These are phyloP conservation scores for Torymus texanus DNA, from an alignment of 2,888 invertebrate genomes.

Conservation along the genomic window DNA sequence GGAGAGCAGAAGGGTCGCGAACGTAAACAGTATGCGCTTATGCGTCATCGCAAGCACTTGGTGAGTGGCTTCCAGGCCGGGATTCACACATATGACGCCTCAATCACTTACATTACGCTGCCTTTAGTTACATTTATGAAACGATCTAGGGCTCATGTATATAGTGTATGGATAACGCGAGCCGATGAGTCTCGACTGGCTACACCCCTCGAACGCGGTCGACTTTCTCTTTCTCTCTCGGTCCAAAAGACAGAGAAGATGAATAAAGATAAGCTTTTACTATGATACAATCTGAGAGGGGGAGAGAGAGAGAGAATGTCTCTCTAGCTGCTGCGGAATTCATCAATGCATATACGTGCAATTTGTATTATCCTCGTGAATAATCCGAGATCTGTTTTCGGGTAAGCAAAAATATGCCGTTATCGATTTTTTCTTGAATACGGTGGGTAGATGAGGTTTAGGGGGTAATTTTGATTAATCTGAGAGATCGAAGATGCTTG, in stretches of 20 bases:
- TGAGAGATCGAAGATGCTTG: background rate
- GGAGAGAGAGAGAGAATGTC: background rate
- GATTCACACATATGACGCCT: slow-evolving; percentile 71
- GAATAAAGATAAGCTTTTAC: slow-evolving; percentile 58
- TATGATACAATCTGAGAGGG: slow-evolving; percentile 41
- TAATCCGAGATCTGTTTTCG: slow-evolving; percentile 36
- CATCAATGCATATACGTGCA: slow-evolving; percentile 47
- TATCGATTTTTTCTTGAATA: slow-evolving; percentile 25
- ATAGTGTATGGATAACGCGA: slow-evolving; percentile 17
- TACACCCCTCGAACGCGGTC: background rate
- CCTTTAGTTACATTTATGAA: slow-evolving; percentile 61
- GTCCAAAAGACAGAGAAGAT: slow-evolving; percentile 42
- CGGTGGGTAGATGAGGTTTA: too few species aligned
- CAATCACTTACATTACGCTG: slow-evolving; percentile 67
- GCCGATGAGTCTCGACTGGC: slow-evolving; percentile 24
- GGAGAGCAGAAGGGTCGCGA: slow-evolving; percentile 61
- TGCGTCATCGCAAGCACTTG: slow-evolving; percentile 69
- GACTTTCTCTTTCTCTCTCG: slow-evolving; percentile 11
- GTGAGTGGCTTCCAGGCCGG: slow-evolving; percentile 40
- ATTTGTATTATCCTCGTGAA: slow-evolving; percentile 49
- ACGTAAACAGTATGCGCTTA: slow-evolving; percentile 67
- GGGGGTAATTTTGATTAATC: slow-evolving; percentile 17
- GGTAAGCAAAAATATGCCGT: slow-evolving; percentile 35
- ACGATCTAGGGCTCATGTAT: slow-evolving; percentile 45
- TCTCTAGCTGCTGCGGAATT: slow-evolving; percentile 44